Evolutionary conservation across 2,888 invertebrate species (phyloP).

Genomic region (Macaria notata): DNA sequence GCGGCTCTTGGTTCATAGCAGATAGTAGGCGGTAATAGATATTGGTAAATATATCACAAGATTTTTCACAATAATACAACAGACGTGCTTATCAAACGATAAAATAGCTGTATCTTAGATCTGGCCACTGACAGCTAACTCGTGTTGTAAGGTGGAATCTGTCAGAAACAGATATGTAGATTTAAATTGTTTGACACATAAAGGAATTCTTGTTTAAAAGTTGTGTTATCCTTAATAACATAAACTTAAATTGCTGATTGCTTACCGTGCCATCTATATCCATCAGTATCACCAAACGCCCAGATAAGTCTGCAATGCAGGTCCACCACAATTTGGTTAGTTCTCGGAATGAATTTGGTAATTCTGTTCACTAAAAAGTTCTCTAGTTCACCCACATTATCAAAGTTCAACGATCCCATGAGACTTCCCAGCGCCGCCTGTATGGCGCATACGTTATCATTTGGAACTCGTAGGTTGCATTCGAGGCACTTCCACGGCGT

Average conservation of each 20-base stretch:
- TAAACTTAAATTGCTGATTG: neutral
- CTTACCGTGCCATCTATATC: constrained; percentile 83
- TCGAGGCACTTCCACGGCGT: constrained; percentile 83
- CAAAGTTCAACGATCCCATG: constrained; percentile 73
- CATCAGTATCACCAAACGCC: constrained; percentile 81
- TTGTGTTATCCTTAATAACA: neutral
- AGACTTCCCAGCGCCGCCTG: constrained; percentile 80
- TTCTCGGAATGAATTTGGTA: constrained; percentile 77
- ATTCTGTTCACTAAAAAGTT: constrained; percentile 81
- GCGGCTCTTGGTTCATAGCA: neutral
- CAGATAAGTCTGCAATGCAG: constrained; percentile 84
- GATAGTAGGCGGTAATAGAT: neutral
- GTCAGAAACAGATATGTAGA: neutral
- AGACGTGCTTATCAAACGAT: constrained; percentile 17
- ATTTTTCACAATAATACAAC: neutral
- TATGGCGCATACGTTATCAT: constrained; percentile 74
- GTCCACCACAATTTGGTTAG: constrained; percentile 84
- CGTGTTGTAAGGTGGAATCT: neutral
- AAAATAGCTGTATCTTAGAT: constrained; percentile 8
- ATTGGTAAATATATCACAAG: constrained; percentile 1
- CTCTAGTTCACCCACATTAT: constrained; percentile 77
- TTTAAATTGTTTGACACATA: neutral
- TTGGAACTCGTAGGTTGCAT: constrained; percentile 74
- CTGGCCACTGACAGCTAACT: constrained; percentile 6
- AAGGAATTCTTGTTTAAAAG: neutral